phyloP scores from a whole-genome alignment of 2,113 vertebrate genomes.

The Dicerorhinus sumatrensis region DNA sequence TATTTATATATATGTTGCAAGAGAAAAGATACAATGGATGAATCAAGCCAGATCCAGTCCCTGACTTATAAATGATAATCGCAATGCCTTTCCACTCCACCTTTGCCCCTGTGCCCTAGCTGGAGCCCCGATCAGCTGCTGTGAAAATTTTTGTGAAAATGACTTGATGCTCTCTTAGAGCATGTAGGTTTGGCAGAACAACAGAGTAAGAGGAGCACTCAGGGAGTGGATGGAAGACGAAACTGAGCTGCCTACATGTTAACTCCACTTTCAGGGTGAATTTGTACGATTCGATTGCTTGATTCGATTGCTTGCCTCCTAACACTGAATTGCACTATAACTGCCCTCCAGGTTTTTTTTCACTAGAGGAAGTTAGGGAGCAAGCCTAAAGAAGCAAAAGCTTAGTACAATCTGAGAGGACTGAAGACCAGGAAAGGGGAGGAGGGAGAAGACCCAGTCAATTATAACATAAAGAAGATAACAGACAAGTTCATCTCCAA shows the following conservation, averaged over 20 bases:
- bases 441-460: not conserved
- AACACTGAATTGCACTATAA: not conserved
- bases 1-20: not conserved
- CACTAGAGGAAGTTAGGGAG: not conserved
- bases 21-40: not conserved
- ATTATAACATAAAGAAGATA: not conserved
- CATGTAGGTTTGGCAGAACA: not conserved
- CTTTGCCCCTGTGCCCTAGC: not conserved
- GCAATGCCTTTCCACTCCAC: not conserved
- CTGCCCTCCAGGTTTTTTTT: not conserved
- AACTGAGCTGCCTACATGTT: not conserved
- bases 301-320: not conserved
- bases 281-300: not conserved
- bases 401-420: not conserved
- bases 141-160: not conserved
- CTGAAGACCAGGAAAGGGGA: not conserved
- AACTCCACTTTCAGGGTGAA: not conserved
- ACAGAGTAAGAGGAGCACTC: not conserved
- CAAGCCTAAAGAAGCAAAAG: not conserved
- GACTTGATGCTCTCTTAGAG: not conserved
- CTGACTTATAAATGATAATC: not conserved
- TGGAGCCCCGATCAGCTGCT: not conserved
- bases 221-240: not conserved
- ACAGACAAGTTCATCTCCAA: not conserved
- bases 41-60: not conserved